A percentile compares a stretch with the other conserved stretches of the same genome.
phyloP scores from a whole-genome alignment of 1,140 invertebrate species.

The Geopemphigus sp. region DNA sequence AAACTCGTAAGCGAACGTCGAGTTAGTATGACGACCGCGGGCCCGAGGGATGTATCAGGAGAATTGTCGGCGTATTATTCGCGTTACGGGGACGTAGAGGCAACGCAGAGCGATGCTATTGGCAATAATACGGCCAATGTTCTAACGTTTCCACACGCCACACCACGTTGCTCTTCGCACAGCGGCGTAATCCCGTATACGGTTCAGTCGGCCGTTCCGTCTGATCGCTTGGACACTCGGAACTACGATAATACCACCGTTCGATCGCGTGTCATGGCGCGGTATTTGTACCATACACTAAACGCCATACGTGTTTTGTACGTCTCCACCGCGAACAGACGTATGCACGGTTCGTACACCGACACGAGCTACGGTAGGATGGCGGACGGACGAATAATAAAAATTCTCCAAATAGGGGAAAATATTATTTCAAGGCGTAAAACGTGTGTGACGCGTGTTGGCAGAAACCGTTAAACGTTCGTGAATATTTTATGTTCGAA shows the following conservation, averaged over 20 bases:
- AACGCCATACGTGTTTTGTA: not conserved
- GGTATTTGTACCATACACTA: not conserved
- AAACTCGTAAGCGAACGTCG: too few species aligned
- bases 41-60: too few species aligned
- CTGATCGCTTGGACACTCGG: not conserved
- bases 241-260: slow-evolving; percentile 4
- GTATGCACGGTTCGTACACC: not conserved
- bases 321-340: not conserved
- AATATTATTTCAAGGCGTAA: too few species aligned
- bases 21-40: too few species aligned
- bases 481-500: too few species aligned
- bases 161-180: not conserved
- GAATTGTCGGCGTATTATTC: too few species aligned
- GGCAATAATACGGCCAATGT: not conserved
- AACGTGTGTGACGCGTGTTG: too few species aligned
- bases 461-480: too few species aligned
- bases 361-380: not conserved
- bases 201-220: not conserved
- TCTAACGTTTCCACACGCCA: not conserved
- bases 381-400: too few species aligned
- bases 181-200: not conserved
- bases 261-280: not conserved
- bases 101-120: slow-evolving; percentile 16
- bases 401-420: too few species aligned
- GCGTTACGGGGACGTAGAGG: too few species aligned